Conservation (phyloP, 2,113 vertebrate species). For the Peucedramus taeniatus region DNA sequence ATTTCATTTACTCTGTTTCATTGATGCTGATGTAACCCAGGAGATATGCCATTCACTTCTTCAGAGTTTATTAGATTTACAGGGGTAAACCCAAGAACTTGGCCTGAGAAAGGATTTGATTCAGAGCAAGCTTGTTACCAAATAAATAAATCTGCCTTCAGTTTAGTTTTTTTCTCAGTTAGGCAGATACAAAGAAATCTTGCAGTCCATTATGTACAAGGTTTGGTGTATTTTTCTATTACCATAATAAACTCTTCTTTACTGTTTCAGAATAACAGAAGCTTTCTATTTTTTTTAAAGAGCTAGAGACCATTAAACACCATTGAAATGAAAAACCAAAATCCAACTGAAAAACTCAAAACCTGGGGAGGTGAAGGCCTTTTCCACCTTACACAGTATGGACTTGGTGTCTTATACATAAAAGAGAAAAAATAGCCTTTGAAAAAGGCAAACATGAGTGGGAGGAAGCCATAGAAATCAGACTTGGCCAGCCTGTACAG, state of each 20-base stretch:
- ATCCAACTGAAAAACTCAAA: neutral
- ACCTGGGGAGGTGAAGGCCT: neutral
- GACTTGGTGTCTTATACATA: neutral
- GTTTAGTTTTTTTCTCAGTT: neutral
- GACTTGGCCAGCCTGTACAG: neutral
- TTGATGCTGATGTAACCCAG: neutral
- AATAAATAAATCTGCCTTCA: neutral
- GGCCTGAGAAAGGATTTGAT: neutral
- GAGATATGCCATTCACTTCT: neutral
- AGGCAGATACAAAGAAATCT: neutral
- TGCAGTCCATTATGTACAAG: neutral
- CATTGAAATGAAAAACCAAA: neutral
- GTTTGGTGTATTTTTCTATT: neutral
- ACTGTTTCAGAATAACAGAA: neutral
- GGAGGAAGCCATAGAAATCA: neutral
- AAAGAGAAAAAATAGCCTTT: neutral
- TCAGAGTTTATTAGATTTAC: neutral
- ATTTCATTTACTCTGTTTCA: neutral
- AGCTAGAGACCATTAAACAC: neutral
- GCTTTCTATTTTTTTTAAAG: neutral
- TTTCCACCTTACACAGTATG: neutral
- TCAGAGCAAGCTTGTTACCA: neutral
- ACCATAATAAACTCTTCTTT: neutral
- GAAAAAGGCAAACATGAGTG: neutral
- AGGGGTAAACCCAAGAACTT: neutral